Evolutionary conservation across 2,888 invertebrate species (phyloP), one percentile per base, ranked within the genome.

Genomic region (Theretra japonica): DNA sequence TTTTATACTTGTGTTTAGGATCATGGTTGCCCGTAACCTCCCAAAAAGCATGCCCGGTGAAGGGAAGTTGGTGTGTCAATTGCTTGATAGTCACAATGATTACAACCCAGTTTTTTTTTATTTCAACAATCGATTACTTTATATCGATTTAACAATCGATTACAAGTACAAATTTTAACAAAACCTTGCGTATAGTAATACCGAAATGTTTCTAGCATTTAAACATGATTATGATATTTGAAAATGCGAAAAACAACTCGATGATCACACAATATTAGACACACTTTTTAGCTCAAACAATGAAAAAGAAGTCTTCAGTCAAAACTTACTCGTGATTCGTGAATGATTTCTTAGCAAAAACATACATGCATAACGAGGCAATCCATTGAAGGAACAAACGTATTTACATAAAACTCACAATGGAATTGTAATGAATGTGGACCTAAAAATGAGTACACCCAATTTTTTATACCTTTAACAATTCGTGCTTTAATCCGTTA

Each of bases 371-470:
- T 48, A 65, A 41, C 41, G 11, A 21, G 21, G 41, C 62, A 62
- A 62, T 62, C 8, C 21, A 62, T 41, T 4, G 15, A 62, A 62
- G 11, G n/a, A 41, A 7, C 62, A 41, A 19, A 30, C 30, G 30
- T 7, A 62, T 19, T 11, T 62, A 65, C 41, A 65, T 23, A 48
- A 48, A n/a, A 73, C 56, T 70, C 50, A 59, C 30, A 72, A 68
- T 59, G 70, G 50, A 60, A 73, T 70, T 70, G n/a, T 53, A 25
- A 74, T 75, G 74, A 72, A 21, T 11, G 74, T 77, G 75, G 76
- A 78, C 75, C 74, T 71, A 73, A 74, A 74, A 73, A 73, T 75
- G 73, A 77, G 73, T 53, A 70, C 23, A 57, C 62, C 59, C 56
- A 65, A 17, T 2, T 17, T 48, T 23, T 48, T 8, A 23, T 33